Conservation (phyloP, 2,888 invertebrate genomes). For the Pomacea canaliculata region DNA sequence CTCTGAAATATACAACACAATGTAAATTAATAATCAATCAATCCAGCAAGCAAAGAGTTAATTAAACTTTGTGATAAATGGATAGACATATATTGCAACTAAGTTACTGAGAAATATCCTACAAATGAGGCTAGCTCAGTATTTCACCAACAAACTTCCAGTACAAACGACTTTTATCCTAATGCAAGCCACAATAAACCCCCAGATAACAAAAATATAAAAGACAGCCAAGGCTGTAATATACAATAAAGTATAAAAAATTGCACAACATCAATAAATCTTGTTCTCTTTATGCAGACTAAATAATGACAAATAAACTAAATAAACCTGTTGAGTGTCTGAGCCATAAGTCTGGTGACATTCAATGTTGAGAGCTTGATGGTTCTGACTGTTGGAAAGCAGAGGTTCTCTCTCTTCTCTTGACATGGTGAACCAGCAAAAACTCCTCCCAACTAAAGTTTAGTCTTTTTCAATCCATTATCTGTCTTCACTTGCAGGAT, state of each 20-base stretch:
- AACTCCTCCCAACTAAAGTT: no score
- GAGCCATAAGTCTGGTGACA: background rate
- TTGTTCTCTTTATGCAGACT: no score
- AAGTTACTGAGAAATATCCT: background rate
- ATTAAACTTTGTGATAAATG: background rate
- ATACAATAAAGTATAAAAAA: no score
- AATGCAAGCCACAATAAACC: no score
- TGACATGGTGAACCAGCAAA: no score
- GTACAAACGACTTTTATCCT: no score
- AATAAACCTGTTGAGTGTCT: background rate
- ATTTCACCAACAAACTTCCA: background rate
- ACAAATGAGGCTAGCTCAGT: background rate
- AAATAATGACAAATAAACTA: no score
- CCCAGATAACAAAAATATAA: no score
- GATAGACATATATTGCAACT: background rate
- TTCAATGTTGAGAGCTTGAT: background rate
- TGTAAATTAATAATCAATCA: background rate
- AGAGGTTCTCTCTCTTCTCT: constrained; percentile 5
- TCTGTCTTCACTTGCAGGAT: no score
- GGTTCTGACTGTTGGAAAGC: background rate
- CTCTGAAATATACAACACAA: background rate
- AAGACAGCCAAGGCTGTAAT: no score
- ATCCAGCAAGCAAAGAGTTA: background rate
- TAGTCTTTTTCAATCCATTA: no score
- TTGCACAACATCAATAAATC: no score